Percentiles rank a stretch among this genome's conserved stretches.
These are phyloP conservation scores for Pseudopipra pipra DNA, from an alignment of 2,113 vertebrate genomes.

Conservation along the genomic window DNA sequence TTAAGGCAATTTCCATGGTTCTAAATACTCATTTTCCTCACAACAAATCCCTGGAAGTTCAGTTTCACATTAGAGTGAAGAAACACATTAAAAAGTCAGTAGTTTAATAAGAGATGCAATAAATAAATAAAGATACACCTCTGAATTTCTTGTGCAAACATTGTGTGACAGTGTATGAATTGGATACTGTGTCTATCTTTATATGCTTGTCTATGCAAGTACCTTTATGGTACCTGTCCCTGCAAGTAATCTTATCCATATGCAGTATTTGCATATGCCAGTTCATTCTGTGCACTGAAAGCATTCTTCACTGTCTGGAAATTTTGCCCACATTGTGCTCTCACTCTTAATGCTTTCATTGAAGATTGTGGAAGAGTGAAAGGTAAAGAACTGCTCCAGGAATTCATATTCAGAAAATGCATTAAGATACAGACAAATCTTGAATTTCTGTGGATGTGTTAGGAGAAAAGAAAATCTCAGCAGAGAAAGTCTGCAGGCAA, in stretches of 20 bases:
- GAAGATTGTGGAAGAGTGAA: neutral
- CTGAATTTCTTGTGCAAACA: neutral
- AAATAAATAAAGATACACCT: neutral
- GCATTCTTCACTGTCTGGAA: neutral
- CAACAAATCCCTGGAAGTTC: neutral
- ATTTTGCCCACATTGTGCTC: neutral
- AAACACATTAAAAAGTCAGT: neutral
- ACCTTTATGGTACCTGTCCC: neutral
- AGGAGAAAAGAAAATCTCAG: neutral
- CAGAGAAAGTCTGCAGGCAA: neutral
- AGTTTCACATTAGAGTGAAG: neutral
- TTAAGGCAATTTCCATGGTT: neutral
- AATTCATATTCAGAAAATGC: neutral
- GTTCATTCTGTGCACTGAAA: neutral
- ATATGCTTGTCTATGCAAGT: slow-evolving; percentile 21
- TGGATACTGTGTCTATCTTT: neutral
- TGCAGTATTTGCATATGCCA: neutral
- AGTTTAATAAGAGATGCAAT: neutral
- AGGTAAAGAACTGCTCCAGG: neutral
- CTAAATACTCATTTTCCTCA: neutral
- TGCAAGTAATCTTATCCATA: slow-evolving; percentile 22
- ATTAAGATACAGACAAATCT: neutral
- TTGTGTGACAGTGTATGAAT: neutral
- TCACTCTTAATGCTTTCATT: neutral
- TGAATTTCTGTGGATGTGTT: neutral